Conservation (phyloP, 2,113 vertebrate genomes). For the Chaenogobius annularis region DNA sequence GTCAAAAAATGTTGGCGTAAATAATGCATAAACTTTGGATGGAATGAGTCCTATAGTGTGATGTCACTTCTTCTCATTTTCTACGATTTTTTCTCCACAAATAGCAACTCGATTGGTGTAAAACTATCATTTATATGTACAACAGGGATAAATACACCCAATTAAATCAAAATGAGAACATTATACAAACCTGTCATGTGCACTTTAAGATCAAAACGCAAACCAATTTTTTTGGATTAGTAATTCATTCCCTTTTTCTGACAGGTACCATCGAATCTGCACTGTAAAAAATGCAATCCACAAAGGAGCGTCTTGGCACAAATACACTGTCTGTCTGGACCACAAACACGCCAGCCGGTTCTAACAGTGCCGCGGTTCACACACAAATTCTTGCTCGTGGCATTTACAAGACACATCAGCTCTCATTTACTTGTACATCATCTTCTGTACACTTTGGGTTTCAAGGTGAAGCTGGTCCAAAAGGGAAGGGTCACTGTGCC, state of each 20-base stretch:
- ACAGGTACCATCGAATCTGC: slow-evolving; percentile 4
- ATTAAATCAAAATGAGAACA: too few species aligned
- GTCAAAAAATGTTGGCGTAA: too few species aligned
- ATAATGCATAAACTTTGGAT: too few species aligned
- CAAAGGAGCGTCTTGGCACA: slow-evolving; percentile 25
- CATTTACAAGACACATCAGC: slow-evolving; percentile 13
- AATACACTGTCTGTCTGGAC: slow-evolving; percentile 30
- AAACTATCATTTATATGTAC: too few species aligned
- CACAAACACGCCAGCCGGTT: slow-evolving; percentile 34
- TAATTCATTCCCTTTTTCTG: background rate
- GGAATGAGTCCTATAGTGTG: too few species aligned
- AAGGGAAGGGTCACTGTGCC: background rate
- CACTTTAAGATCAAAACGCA: background rate
- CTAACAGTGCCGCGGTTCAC: slow-evolving; percentile 21
- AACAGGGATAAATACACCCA: too few species aligned
- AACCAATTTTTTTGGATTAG: background rate
- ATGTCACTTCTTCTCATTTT: too few species aligned
- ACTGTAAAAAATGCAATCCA: slow-evolving; percentile 2
- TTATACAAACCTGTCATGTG: too few species aligned
- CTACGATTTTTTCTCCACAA: too few species aligned
- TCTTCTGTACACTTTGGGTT: background rate
- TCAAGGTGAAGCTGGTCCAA: slow-evolving; percentile 11
- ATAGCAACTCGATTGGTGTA: too few species aligned
- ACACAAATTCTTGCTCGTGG: slow-evolving; percentile 19
- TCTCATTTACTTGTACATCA: slow-evolving; percentile 2